Evolutionary conservation across 2,888 invertebrate genomes (phyloP).

Genomic region (Andrena trimmerana): DNA sequence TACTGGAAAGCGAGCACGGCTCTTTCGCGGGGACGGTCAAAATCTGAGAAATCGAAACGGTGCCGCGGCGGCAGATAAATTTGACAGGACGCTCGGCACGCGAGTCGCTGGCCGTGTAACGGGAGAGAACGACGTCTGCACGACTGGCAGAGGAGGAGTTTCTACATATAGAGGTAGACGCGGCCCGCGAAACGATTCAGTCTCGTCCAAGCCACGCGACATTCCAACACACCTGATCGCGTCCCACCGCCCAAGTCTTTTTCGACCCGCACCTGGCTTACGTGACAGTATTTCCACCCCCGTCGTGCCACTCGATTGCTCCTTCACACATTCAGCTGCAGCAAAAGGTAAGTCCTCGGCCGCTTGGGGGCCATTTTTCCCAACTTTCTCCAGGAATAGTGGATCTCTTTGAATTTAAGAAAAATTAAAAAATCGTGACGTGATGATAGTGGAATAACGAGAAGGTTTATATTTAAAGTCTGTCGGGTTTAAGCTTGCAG

Average conservation of each 20-base stretch:
- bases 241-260: background rate
- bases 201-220: conserved; percentile 76
- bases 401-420: no score
- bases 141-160: conserved; percentile 71
- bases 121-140: conserved; percentile 57
- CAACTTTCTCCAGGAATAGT: no score
- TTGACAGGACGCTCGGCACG: conserved; percentile 46
- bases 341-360: no score
- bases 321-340: no score
- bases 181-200: conserved; percentile 76
- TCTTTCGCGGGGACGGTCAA: background rate
- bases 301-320: no score
- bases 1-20: background rate
- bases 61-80: conserved; percentile 37
- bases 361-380: no score
- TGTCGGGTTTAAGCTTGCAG: no score
- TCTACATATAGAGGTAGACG: conserved; percentile 80
- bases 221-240: conserved; percentile 58
- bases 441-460: no score
- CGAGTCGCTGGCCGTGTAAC: conserved; percentile 54
- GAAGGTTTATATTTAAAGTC: no score
- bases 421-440: no score
- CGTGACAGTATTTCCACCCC: no score
- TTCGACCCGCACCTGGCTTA: no score
- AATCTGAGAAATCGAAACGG: conserved; percentile 7